Base-by-base conservation (phyloP, 1,140 invertebrate species). In the Drosophila willistoni region DNA sequence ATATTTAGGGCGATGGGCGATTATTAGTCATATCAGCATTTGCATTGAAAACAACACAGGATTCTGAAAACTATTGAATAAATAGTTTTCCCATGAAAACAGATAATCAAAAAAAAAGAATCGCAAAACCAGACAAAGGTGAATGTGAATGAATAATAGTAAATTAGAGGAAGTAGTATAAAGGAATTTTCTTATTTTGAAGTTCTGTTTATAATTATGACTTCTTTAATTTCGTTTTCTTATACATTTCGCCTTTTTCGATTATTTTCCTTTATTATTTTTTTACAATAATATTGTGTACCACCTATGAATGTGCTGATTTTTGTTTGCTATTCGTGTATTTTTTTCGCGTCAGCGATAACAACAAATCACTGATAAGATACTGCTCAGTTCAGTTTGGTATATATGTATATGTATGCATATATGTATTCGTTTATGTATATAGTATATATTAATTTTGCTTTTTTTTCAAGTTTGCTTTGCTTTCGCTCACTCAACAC, bases 331-430 rank as follows among this genome's bases (percentile, higher is more conserved):
- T 73, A 64, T 71, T 68, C 67, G 51, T 60, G 19, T 59, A 62
- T 70, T 68, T 75, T 86, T 72, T 78, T 76, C 68, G 71, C 70
- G 75, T 71, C 69, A 79, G 82, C 83, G 82, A 86, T 86, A 86
- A 64, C 60, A 72, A 29, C 54, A 62, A 87, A 87, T 87, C 36
- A 68, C 79, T 86, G 82, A 86, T 86, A 86, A 86, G 82, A 86
- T 86, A 86, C 64, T 64, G 67, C 67, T 72, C 57, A 39, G 66
- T 68, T 79, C 64, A 64, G 42, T 69, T 75, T 73, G 7, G 9
- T 51, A 12, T 61, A 76, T 44, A 72, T 42, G 62, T 1, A 66
- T 12, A 72, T 42, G 62, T 1, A 66, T 12, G 17, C 12, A 63
- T 14, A 42, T n/a, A 41, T 29, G 7, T 64, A 42, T 59, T 17